Evolutionary conservation across 2,797 vertebrate species (phyloP).

Genomic region (Eupleurogrammus muticus): DNA sequence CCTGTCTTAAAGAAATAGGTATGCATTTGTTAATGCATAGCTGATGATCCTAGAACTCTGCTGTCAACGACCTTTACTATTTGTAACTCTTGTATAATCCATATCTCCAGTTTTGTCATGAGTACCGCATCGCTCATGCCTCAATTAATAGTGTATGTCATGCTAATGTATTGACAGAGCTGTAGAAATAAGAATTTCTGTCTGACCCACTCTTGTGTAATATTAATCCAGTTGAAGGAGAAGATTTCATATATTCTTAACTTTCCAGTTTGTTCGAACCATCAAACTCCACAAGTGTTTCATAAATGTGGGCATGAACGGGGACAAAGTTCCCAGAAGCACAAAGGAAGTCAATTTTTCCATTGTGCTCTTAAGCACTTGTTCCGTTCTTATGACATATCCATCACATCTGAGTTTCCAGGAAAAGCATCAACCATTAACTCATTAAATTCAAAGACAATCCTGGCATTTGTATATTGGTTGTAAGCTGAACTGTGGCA

Average conservation of each 20-base stretch:
- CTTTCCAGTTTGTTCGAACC: conserved; percentile 25
- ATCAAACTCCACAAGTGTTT: conserved; percentile 29
- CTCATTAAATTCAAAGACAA: conserved; percentile 34
- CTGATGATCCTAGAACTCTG: conserved; percentile 43
- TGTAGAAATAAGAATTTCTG: conserved; percentile 45
- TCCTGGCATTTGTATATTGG: conserved; percentile 29
- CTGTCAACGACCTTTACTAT: conserved; percentile 39
- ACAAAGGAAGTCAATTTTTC: conserved; percentile 1
- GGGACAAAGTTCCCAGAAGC: conserved; percentile 25
- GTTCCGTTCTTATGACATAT: conserved; percentile 9
- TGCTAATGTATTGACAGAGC: conserved; percentile 37
- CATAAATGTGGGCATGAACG: conserved; percentile 10
- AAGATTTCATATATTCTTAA: conserved; percentile 21
- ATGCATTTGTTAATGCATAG: conserved; percentile 58
- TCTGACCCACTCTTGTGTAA: conserved; percentile 39
- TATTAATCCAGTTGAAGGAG: conserved; percentile 3
- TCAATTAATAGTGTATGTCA: conserved; percentile 29
- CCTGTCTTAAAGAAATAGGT: conserved; percentile 42
- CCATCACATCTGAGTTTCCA: conserved; percentile 5
- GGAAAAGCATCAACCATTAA: conserved; percentile 8
- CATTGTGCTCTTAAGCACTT: not conserved
- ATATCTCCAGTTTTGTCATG: conserved; percentile 39
- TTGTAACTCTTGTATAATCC: conserved; percentile 58
- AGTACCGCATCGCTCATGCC: conserved; percentile 24
- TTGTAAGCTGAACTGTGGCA: conserved; percentile 4